Percentiles rank a stretch among this genome's conserved stretches.
Conservation (phyloP, 2,113 vertebrate species). For the Falcunculus frontatus region DNA sequence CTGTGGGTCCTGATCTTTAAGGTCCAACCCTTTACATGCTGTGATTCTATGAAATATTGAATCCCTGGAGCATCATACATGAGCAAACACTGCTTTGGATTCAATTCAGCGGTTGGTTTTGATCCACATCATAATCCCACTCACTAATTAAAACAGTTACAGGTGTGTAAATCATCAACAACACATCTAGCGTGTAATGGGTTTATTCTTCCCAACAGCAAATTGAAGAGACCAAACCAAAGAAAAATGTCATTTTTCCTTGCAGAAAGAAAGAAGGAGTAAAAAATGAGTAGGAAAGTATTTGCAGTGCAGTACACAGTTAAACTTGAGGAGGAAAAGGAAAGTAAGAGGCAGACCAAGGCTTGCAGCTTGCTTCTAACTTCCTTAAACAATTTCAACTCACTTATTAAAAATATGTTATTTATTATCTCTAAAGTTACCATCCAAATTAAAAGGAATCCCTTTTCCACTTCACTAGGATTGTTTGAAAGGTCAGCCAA, state of each 20-base stretch:
- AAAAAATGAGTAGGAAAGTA: background rate
- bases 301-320: background rate
- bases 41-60: background rate
- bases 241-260: background rate
- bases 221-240: background rate
- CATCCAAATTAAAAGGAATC: background rate
- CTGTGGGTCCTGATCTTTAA: background rate
- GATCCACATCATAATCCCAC: background rate
- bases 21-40: background rate
- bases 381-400: background rate
- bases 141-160: background rate
- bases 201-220: background rate
- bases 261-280: background rate
- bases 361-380: background rate
- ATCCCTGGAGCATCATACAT: background rate
- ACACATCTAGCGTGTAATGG: background rate
- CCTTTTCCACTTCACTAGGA: background rate
- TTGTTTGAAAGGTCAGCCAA: conserved; percentile 37
- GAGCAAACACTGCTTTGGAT: background rate
- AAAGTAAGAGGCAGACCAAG: background rate
- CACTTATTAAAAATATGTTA: background rate
- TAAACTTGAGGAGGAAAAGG: background rate
- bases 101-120: background rate
- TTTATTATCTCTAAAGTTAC: conserved; percentile 3
- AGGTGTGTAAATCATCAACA: background rate